Percentiles rank a stretch among this genome's conserved stretches.
Conservation (phyloP, 2,113 vertebrate genomes). For the Colius striatus region DNA sequence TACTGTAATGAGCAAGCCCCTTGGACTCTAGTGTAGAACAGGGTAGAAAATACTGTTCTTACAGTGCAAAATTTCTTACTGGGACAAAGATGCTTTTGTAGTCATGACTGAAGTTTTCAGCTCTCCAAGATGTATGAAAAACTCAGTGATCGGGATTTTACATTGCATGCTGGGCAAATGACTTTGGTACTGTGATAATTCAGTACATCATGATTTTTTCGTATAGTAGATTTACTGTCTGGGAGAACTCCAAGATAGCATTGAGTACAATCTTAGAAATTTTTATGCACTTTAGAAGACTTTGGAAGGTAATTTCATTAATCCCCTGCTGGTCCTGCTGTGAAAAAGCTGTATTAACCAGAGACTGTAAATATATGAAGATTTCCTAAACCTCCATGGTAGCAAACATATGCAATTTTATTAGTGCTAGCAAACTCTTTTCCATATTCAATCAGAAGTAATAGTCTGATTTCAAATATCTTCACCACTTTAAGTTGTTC, state of each 20-base stretch:
- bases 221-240: background rate
- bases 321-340: constrained; percentile 8
- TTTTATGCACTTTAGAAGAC: constrained; percentile 10
- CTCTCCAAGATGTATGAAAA: background rate
- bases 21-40: background rate
- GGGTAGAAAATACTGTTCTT: background rate
- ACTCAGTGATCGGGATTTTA: background rate
- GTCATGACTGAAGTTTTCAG: background rate
- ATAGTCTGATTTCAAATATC: background rate
- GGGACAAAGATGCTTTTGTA: background rate
- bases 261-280: background rate
- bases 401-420: background rate
- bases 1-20: background rate
- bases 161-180: background rate
- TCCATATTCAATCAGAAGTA: constrained; percentile 22
- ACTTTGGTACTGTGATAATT: background rate
- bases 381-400: background rate
- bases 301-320: constrained; percentile 55
- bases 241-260: background rate
- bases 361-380: background rate
- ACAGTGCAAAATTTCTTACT: background rate
- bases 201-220: background rate
- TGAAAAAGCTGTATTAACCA: constrained; percentile 12
- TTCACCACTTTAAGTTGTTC: background rate
- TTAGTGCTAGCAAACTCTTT: background rate